phyloP scores from a whole-genome alignment of 2,113 vertebrate species.

The Thryonomys swinderianus region DNA sequence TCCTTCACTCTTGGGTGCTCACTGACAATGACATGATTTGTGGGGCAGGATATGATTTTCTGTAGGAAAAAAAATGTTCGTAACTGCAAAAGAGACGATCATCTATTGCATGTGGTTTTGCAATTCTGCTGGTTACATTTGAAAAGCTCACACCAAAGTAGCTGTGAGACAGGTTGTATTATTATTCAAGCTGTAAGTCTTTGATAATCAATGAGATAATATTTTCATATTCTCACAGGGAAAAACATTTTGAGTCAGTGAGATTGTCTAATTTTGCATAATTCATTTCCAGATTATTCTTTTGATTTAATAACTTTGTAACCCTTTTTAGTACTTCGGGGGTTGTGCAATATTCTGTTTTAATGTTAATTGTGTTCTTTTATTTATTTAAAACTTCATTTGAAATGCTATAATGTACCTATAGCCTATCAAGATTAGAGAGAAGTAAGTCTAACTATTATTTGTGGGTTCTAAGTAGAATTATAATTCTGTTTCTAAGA shows the following conservation, averaged over 20 bases:
- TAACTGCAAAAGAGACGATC: neutral
- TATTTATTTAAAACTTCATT: conserved; percentile 17
- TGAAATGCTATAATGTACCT: neutral
- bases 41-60: neutral
- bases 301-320: neutral
- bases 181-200: neutral
- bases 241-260: neutral
- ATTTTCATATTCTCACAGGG: neutral
- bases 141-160: conserved; percentile 10
- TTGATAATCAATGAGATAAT: neutral
- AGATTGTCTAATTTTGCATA: neutral
- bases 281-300: conserved; percentile 28
- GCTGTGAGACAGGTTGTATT: neutral
- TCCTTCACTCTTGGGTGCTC: neutral
- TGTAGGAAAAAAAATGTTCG: neutral
- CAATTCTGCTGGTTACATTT: neutral
- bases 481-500: neutral
- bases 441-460: neutral
- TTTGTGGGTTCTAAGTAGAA: neutral
- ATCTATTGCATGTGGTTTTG: neutral
- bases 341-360: neutral
- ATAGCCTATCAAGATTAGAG: neutral
- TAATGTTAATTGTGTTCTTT: neutral
- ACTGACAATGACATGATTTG: neutral
- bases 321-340: neutral